Evolutionary conservation across 1,140 invertebrate genomes (phyloP), one percentile per base, ranked within the genome.

Genomic region (Brachionus rotundiformis): DNA sequence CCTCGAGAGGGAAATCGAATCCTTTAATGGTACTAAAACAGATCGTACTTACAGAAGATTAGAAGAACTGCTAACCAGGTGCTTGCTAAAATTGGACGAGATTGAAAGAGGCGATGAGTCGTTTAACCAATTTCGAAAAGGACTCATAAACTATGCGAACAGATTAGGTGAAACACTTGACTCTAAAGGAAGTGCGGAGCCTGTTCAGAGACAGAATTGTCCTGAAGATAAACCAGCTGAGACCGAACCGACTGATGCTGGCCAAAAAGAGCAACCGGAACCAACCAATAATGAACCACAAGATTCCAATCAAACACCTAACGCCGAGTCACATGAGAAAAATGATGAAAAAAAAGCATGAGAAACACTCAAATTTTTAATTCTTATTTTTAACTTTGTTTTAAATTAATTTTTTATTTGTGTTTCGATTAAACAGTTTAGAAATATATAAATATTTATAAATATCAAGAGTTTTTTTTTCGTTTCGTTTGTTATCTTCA

Each of bases 61-160:
- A 13, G 76, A 79, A 19, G 76, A 79, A 41, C 13, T 79, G 23
- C 19, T 79, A 2, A 79, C 76, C 36, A 54, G 76, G 31, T 79
- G 76, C 36, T 59, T 79, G 47, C 3, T 79, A 1, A 54, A 41
- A 11, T 79, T 79, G 10, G 76, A 79, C 27, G 44, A 54, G 16
- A 59, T 79, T 36, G 76, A 79, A 39, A 59, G 19, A 33, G 76
- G 47, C 25, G 76, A 79, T 25, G 76, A 79, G 7, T 16, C 31
- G 23, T 59, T 79, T 16, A 79, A 79, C 11, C 76, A 79, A 31
- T 39, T 36, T 54, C 19, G 44, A 10, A 79, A 59, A 27, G 29
- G 36, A 19, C 27, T 79, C 5, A 79, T 79, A 10, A 79, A 79
- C n/a, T 59, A 39, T 33, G 36, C 76, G 1, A 19, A 79, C 23